Conservation (phyloP, 2,797 vertebrate species). For the Gymnoscopelus braueri region DNA sequence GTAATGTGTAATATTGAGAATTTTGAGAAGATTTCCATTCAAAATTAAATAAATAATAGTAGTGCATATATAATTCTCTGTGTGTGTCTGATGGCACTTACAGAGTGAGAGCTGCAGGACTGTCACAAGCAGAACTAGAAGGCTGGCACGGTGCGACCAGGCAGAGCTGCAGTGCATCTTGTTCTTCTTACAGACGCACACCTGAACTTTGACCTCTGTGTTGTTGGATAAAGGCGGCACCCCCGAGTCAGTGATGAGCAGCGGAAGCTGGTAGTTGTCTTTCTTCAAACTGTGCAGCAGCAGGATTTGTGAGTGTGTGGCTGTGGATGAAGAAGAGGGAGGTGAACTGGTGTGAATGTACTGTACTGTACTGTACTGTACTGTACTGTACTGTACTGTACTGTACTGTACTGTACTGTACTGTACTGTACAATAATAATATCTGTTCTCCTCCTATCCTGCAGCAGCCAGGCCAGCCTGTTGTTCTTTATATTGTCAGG, state of each 20-base stretch:
- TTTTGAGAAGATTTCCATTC: too few species aligned
- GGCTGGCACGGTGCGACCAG: constrained; percentile 68
- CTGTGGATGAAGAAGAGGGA: constrained; percentile 69
- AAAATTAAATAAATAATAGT: too few species aligned
- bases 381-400: too few species aligned
- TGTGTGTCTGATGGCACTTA: constrained; percentile 70
- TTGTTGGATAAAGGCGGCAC: constrained; percentile 91
- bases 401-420: too few species aligned
- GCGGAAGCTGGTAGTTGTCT: constrained; percentile 94
- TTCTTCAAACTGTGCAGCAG: constrained; percentile 93
- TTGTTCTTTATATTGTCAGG: too few species aligned
- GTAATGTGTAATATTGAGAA: too few species aligned
- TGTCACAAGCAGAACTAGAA: constrained; percentile 75
- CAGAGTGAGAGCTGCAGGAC: constrained; percentile 85
- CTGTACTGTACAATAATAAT: too few species aligned
- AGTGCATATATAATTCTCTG: too few species aligned
- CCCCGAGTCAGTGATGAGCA: constrained; percentile 95
- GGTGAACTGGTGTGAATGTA: too few species aligned
- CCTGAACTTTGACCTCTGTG: constrained; percentile 95
- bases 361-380: too few species aligned
- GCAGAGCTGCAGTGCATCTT: constrained; percentile 93
- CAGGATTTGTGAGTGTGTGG: constrained; percentile 92
- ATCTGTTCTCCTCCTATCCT: too few species aligned
- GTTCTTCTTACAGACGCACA: constrained; percentile 96
- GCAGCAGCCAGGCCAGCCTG: too few species aligned